A percentile compares a stretch with the other conserved stretches of the same genome.
These are phyloP conservation scores for Coryphaenoides rupestris DNA, from an alignment of 2,113 vertebrate genomes.

Conservation along the genomic window DNA sequence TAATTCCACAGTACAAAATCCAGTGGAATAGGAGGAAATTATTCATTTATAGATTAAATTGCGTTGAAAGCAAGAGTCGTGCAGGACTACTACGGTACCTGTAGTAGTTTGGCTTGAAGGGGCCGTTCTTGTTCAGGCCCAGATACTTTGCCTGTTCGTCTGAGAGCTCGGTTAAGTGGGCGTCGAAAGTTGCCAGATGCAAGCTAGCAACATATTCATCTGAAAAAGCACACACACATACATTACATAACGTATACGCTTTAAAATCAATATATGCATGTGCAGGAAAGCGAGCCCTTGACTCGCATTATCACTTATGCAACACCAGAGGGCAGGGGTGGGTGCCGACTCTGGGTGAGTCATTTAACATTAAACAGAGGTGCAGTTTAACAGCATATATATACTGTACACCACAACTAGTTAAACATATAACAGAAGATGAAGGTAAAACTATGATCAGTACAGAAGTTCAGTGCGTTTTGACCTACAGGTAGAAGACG, in stretches of 20 bases:
- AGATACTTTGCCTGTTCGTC: conserved; percentile 97
- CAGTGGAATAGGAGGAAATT: no score
- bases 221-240: conserved; percentile 62
- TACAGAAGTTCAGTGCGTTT: neutral
- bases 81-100: conserved; percentile 68
- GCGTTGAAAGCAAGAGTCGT: neutral
- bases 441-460: no score
- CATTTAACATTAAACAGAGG: no score
- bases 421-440: no score
- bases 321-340: no score
- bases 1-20: no score
- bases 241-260: neutral
- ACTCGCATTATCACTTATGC: neutral
- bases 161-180: conserved; percentile 91
- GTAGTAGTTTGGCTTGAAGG: conserved; percentile 98
- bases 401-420: no score
- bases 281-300: neutral
- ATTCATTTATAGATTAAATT: no score
- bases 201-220: conserved; percentile 97
- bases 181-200: conserved; percentile 93
- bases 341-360: no score
- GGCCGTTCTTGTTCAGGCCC: conserved; percentile 96
- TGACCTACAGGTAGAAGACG: neutral
- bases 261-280: neutral
- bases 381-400: no score